Evolutionary conservation across 35 echinoderm and acorn worm genomes (phyloP).

Genomic region (Heliocidaris tuberculata): DNA sequence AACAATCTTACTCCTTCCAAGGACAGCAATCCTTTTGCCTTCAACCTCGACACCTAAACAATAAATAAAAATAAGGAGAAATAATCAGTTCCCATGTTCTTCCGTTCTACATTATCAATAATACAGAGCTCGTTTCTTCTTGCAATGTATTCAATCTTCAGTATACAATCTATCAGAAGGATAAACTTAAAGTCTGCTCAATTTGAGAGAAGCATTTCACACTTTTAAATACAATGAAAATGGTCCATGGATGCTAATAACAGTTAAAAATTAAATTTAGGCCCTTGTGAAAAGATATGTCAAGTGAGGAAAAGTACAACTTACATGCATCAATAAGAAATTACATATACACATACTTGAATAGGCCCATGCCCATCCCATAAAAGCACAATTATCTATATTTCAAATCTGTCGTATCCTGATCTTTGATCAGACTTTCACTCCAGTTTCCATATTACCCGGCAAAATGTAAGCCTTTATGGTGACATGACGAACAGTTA

Average conservation of each 20-base stretch:
- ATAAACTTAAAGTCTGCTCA: too few species aligned
- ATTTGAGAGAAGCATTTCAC: too few species aligned
- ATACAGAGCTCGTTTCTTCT: too few species aligned
- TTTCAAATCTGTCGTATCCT: neutral
- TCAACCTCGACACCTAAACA: constrained; percentile 68
- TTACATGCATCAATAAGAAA: too few species aligned
- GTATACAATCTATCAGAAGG: neutral
- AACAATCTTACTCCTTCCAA: constrained; percentile 94
- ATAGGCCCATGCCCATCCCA: neutral
- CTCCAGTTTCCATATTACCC: neutral
- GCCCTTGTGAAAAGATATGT: too few species aligned
- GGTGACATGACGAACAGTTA: neutral
- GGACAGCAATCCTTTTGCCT: constrained; percentile 82
- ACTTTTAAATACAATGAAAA: too few species aligned
- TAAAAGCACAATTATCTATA: neutral
- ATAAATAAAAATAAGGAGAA: neutral
- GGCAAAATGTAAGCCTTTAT: neutral
- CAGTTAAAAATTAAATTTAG: too few species aligned
- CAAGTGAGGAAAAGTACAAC: too few species aligned
- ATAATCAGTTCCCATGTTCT: neutral
- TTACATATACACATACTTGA: neutral
- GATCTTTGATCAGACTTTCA: neutral
- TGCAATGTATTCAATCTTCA: too few species aligned
- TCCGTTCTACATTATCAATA: too few species aligned
- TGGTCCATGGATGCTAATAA: too few species aligned